Conservation (phyloP, 2,113 vertebrate genomes). For the Triplophysa siluroides region DNA sequence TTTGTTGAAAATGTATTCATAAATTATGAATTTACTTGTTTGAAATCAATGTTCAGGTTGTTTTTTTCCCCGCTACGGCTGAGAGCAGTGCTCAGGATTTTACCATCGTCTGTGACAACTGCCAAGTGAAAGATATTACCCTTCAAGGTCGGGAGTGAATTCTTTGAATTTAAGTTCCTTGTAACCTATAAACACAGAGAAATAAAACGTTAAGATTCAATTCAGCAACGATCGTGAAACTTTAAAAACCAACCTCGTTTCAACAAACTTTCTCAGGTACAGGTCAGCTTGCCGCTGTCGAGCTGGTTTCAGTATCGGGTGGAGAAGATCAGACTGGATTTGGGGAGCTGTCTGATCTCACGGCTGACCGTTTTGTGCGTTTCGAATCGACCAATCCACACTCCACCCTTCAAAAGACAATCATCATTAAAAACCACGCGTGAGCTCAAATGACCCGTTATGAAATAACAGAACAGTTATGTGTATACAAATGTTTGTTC, state of each 20-base stretch:
- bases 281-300: conserved; percentile 80
- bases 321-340: conserved; percentile 67
- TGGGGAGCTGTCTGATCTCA: conserved; percentile 76
- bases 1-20: too few relatives aligned
- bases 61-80: conserved; percentile 81
- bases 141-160: conserved; percentile 74
- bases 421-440: conserved; percentile 84
- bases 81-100: conserved; percentile 73
- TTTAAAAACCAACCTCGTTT: neutral
- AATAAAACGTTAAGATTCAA: neutral
- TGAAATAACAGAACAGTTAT: neutral
- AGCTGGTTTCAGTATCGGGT: conserved; percentile 78
- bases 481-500: neutral
- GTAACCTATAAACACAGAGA: too few relatives aligned
- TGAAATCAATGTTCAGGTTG: conserved; percentile 71
- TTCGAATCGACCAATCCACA: conserved; percentile 81
- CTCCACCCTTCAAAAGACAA: conserved; percentile 65
- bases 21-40: too few relatives aligned
- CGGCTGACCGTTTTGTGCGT: conserved; percentile 79
- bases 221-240: too few relatives aligned
- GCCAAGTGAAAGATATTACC: conserved; percentile 81
- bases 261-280: conserved; percentile 68
- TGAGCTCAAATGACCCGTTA: conserved; percentile 61
- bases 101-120: conserved; percentile 85
- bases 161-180: neutral